Conservation (phyloP, 2,113 vertebrate genomes). For the Barbus barbus region DNA sequence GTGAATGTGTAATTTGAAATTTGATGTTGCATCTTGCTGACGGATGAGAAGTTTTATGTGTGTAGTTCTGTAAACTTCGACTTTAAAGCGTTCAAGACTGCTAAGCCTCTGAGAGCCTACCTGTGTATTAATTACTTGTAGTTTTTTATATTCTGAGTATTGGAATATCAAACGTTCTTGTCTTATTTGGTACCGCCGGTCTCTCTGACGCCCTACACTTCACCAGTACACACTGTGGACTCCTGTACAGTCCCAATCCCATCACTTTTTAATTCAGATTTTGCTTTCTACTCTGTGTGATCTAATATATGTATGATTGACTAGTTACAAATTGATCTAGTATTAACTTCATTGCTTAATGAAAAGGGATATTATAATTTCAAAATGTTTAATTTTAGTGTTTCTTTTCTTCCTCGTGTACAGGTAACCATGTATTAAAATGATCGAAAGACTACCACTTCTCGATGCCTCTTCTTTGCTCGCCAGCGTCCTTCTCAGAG, state of each 20-base stretch:
- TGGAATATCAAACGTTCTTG: conserved; percentile 69
- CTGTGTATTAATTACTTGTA: conserved; percentile 79
- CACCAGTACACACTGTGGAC: conserved; percentile 64
- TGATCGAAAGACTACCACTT: conserved; percentile 84
- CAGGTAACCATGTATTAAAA: conserved; percentile 98
- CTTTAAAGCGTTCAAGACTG: conserved; percentile 78
- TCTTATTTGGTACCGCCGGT: conserved; percentile 79
- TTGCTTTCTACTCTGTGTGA: conserved; percentile 91
- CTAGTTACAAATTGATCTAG: conserved; percentile 89
- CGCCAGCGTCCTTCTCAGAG: too few relatives aligned
- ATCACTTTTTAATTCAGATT: conserved; percentile 91
- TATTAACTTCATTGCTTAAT: conserved; percentile 98
- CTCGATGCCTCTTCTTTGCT: conserved; percentile 65
- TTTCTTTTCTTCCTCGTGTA: conserved; percentile 76
- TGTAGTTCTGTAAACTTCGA: conserved; percentile 63
- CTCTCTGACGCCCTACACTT: conserved; percentile 53
- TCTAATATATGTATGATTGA: conserved; percentile 97
- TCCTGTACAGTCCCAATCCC: conserved; percentile 82
- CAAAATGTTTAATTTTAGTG: conserved; percentile 93
- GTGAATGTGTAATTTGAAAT: conserved; percentile 84
- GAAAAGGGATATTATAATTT: conserved; percentile 99
- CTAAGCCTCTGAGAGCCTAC: conserved; percentile 79
- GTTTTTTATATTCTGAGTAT: conserved; percentile 82
- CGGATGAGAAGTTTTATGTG: conserved; percentile 71
- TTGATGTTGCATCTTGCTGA: conserved; percentile 82